Conservation (phyloP, 1,140 invertebrate species). For the Goniozus legneri region DNA sequence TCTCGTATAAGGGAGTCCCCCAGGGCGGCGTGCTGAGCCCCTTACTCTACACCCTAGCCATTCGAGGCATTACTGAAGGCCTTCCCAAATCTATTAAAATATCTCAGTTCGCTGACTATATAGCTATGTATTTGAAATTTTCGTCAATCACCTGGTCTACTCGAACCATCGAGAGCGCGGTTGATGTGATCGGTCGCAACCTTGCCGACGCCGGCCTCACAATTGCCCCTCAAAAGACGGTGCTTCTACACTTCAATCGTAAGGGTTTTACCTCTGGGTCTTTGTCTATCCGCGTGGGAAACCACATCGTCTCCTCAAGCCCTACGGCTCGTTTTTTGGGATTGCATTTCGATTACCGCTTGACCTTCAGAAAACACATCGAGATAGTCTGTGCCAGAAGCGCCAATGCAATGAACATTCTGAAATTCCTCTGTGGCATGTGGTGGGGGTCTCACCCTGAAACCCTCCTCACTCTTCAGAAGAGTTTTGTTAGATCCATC, state of each 20-base stretch:
- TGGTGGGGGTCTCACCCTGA: background rate
- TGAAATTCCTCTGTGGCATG: background rate
- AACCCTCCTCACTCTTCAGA: background rate
- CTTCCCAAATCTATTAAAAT: constrained; percentile 1
- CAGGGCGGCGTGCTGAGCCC: constrained; percentile 3
- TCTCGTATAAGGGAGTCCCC: background rate
- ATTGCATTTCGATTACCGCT: background rate
- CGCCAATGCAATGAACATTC: background rate
- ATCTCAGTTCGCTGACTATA: constrained; percentile 13
- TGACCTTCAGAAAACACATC: background rate
- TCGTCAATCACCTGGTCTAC: background rate
- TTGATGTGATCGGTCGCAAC: background rate
- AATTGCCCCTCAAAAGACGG: background rate
- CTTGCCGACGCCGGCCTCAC: background rate
- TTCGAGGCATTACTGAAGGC: background rate
- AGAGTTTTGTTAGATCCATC: background rate
- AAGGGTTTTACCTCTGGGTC: background rate
- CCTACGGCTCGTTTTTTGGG: background rate
- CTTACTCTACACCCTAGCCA: constrained; percentile 4
- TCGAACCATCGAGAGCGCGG: background rate
- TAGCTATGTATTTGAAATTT: constrained; percentile 7
- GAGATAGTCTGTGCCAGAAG: background rate
- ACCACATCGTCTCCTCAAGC: background rate
- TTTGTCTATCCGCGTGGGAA: background rate
- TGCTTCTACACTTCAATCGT: background rate